Percentiles rank a stretch among this genome's conserved stretches.
phyloP scores from a whole-genome alignment of 2,113 vertebrate species.

The human region DNA sequence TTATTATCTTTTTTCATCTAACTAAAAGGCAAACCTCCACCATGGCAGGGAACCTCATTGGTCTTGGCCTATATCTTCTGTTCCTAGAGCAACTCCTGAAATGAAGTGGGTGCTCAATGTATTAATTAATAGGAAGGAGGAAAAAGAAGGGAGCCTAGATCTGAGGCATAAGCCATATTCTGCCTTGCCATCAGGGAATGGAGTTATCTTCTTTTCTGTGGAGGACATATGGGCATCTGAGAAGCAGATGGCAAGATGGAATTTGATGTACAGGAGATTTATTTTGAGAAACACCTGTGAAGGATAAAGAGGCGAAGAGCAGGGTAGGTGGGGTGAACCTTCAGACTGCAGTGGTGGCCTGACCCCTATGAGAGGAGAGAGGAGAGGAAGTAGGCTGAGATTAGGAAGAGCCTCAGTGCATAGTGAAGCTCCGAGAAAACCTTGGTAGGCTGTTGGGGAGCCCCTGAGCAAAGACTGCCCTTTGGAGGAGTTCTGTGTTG shows the following conservation, averaged over 20 bases:
- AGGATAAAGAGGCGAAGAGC: neutral
- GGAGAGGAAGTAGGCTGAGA: neutral
- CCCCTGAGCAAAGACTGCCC: neutral
- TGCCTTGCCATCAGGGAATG: neutral
- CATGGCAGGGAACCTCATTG: neutral
- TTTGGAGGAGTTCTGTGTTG: neutral
- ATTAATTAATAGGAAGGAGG: neutral
- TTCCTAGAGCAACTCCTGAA: neutral
- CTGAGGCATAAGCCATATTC: neutral
- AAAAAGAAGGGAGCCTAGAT: neutral
- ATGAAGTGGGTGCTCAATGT: neutral
- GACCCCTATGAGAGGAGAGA: neutral
- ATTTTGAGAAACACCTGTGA: neutral
- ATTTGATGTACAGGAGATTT: neutral
- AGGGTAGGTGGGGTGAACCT: neutral
- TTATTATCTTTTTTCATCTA: neutral
- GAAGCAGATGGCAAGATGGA: neutral
- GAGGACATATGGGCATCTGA: neutral
- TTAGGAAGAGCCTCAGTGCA: neutral
- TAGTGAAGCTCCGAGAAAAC: neutral
- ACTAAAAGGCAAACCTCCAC: neutral
- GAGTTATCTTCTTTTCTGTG: neutral
- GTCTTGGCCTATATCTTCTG: neutral
- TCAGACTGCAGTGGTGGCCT: neutral
- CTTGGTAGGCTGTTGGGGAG: accelerated